Percentiles rank a stretch among this genome's conserved stretches.
Evolutionary conservation across 2,113 vertebrate genomes (phyloP).

Genomic region (Glareola pratincola): DNA sequence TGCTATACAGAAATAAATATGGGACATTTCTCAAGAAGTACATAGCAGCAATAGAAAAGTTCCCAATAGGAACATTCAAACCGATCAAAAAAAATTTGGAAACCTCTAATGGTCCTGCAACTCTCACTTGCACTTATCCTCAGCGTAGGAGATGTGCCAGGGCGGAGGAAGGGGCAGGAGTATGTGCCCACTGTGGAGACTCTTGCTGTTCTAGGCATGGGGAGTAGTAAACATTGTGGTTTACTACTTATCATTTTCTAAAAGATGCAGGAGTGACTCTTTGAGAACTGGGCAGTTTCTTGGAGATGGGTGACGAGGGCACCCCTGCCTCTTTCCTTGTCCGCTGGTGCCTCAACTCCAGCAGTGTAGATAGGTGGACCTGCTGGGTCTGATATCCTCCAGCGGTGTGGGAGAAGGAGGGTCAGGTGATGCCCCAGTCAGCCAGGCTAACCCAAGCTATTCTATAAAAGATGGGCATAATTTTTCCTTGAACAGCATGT

Average conservation of each 20-base stretch:
- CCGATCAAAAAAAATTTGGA: not conserved
- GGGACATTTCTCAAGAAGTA: not conserved
- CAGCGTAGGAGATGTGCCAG: fast-evolving
- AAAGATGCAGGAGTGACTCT: not conserved
- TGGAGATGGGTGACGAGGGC: not conserved
- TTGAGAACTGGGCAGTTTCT: not conserved
- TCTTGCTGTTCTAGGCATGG: not conserved
- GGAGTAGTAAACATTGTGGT: not conserved
- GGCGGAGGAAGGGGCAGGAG: not conserved
- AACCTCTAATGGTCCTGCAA: not conserved
- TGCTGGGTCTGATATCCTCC: not conserved
- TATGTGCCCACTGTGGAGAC: not conserved
- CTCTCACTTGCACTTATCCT: not conserved
- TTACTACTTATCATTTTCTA: not conserved
- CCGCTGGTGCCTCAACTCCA: not conserved
- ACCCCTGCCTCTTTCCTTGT: not conserved
- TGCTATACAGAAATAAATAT: not conserved
- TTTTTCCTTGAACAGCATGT: not conserved
- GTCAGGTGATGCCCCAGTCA: not conserved
- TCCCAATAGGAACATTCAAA: not conserved
- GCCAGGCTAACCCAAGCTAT: not conserved
- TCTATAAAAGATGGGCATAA: not conserved
- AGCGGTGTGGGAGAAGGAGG: not conserved
- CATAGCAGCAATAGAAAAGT: not conserved
- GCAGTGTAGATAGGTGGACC: not conserved